Conservation (phyloP, 2,113 vertebrate species). For the Proterorhinus semilunaris region DNA sequence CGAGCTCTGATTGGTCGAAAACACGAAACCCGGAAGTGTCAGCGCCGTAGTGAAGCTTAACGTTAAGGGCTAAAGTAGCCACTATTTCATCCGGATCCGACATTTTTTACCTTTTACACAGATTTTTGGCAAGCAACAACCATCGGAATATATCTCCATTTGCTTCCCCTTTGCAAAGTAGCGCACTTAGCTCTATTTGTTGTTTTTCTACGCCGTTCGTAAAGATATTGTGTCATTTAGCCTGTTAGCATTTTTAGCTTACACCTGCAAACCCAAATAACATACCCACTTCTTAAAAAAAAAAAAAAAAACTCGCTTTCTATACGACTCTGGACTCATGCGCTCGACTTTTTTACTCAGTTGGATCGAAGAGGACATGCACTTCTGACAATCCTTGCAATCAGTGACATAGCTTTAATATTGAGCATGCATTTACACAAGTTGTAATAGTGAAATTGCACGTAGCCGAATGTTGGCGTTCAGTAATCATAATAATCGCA, state of each 20-base stretch:
- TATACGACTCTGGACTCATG: constrained; percentile 35
- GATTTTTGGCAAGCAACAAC: not conserved
- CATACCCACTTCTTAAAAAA: not conserved
- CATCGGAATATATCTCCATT: no score
- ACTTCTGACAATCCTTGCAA: not conserved
- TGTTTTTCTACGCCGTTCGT: constrained; percentile 6
- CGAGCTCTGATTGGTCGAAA: constrained; percentile 59
- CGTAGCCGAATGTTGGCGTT: constrained; percentile 55
- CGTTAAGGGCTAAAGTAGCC: constrained; percentile 39
- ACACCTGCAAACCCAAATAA: constrained; percentile 1
- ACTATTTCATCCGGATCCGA: constrained; percentile 17
- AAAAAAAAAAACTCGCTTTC: constrained; percentile 7
- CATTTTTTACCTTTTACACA: not conserved
- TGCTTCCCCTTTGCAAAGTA: not conserved
- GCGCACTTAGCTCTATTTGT: not conserved
- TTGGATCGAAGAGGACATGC: constrained; percentile 19
- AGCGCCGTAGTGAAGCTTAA: constrained; percentile 42
- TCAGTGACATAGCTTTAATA: not conserved
- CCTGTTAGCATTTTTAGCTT: constrained; percentile 33
- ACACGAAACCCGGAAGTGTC: constrained; percentile 58
- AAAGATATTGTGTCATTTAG: constrained; percentile 26
- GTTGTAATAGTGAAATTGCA: constrained; percentile 6
- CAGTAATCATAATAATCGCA: constrained; percentile 22
- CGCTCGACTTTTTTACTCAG: constrained; percentile 5
- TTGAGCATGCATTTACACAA: constrained; percentile 5